Evolutionary conservation across 2,113 vertebrate species (phyloP).

Genomic region (Seriola aureovittata): DNA sequence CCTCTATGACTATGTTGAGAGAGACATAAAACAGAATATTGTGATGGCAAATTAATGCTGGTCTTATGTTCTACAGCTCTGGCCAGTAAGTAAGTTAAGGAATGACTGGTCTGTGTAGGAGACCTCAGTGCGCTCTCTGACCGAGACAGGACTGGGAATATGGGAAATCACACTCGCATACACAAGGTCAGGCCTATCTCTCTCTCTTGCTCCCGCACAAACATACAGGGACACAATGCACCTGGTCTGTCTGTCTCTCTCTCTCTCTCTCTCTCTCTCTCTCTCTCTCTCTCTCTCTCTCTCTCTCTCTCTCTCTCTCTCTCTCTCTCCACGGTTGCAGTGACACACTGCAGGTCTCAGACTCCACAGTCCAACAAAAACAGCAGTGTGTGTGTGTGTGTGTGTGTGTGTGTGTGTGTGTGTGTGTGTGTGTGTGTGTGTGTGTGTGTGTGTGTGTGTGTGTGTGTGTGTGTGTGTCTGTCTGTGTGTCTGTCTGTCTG

Average conservation of each 20-base stretch:
- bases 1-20: slow-evolving; percentile 15
- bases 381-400: slow-evolving; percentile 62
- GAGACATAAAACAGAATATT: slow-evolving; percentile 61
- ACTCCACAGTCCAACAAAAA: slow-evolving; percentile 73
- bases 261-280: slow-evolving; percentile 41
- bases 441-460: slow-evolving; percentile 49
- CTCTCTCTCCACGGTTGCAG: slow-evolving; percentile 16
- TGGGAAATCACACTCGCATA: slow-evolving; percentile 46
- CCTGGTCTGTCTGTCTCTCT: slow-evolving; percentile 65
- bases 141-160: slow-evolving; percentile 48
- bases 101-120: slow-evolving; percentile 44
- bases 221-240: slow-evolving; percentile 69
- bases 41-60: slow-evolving; percentile 50
- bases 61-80: slow-evolving; percentile 39
- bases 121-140: slow-evolving; percentile 47
- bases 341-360: slow-evolving; percentile 76
- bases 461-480: slow-evolving; percentile 18
- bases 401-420: slow-evolving; percentile 21
- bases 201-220: slow-evolving; percentile 27
- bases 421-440: slow-evolving; percentile 20
- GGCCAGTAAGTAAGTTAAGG: slow-evolving; percentile 41
- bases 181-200: slow-evolving; percentile 55
- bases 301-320: slow-evolving; percentile 39
- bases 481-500: too few relatives aligned
- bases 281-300: slow-evolving; percentile 35